Conservation (phyloP, 2,113 vertebrate species). For the Ariopsis seemanni region DNA sequence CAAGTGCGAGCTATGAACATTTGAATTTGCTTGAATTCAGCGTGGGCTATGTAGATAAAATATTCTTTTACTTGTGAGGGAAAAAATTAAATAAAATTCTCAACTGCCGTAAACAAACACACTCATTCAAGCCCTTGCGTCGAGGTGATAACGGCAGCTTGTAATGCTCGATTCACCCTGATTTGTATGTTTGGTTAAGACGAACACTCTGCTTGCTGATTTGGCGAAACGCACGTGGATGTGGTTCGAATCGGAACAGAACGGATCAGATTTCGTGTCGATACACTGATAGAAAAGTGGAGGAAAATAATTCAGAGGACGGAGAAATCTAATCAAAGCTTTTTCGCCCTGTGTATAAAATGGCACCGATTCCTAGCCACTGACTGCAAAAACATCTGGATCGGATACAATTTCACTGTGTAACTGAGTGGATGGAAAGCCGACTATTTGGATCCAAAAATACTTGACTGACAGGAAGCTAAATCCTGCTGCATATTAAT, state of each 20-base stretch:
- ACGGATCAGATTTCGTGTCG: background rate
- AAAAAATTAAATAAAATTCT: background rate
- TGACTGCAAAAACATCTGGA: conserved; percentile 26
- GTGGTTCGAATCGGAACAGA: background rate
- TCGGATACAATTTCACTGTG: background rate
- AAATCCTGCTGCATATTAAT: background rate
- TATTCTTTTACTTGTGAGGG: background rate
- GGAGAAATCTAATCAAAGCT: background rate
- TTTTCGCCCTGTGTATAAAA: background rate
- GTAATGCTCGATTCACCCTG: background rate
- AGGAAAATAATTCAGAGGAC: background rate
- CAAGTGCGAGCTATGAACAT: background rate
- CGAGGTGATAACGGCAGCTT: background rate
- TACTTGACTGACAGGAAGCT: conserved; percentile 6
- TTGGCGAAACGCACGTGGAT: background rate
- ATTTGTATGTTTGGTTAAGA: background rate
- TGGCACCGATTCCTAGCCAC: background rate
- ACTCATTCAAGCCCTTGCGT: too few species aligned
- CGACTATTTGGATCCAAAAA: background rate
- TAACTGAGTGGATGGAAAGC: background rate
- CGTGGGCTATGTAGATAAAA: background rate
- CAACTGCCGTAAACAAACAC: background rate
- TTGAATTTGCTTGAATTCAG: background rate
- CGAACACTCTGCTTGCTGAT: background rate
- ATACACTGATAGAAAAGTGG: background rate